Base-by-base conservation (phyloP, 2,888 invertebrate species). In the Cybosia mesomella region DNA sequence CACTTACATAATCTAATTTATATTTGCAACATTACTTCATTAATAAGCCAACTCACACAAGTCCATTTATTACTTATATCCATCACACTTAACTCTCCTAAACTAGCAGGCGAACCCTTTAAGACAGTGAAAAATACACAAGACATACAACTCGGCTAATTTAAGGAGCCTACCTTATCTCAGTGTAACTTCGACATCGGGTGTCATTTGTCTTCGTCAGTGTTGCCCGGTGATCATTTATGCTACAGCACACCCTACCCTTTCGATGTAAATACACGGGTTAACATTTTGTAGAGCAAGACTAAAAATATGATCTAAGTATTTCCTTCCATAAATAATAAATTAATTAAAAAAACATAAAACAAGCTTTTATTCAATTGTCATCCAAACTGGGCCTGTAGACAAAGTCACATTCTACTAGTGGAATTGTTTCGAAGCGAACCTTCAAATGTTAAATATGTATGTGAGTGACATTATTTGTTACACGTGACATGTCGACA, bases 241-340 rank as follows among this genome's bases (percentile, higher is more conserved):
- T 95, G 95, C 95, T 90, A 91, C 92, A 94, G 95, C 95, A 95
- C 95, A 95, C 94, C 95, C 93, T 91, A 93, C 94, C 93, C 93
- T 94, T 95, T 93, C 85, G 80, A 61, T 85, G 81, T 57, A 72
- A 80, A 87, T 62, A 84, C 74, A 92, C 84, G 87, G 84, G 58
- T 3, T 9, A 58, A n/a, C 22, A 24, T 62, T 49, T 15, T 34
- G 21, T 3, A 18, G 34, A 68, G 62, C 67, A 39, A 9, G 28
- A 28, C 43, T 24, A 11, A 43, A 32, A 8, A n/a, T 10, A n/a
- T 18, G 1, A 4, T 34, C 1, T 1, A 22, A 5, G 13, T 55
- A 22, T 63, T 34, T 36, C 28, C 13, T 22, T 36, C 15, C 5
- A 22, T 22, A n/a, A 53, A 49, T n/a, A 15, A 4, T 18, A 0